phyloP scores from a whole-genome alignment of 2,113 vertebrate genomes.

The Astatoreochromis straeleni region DNA sequence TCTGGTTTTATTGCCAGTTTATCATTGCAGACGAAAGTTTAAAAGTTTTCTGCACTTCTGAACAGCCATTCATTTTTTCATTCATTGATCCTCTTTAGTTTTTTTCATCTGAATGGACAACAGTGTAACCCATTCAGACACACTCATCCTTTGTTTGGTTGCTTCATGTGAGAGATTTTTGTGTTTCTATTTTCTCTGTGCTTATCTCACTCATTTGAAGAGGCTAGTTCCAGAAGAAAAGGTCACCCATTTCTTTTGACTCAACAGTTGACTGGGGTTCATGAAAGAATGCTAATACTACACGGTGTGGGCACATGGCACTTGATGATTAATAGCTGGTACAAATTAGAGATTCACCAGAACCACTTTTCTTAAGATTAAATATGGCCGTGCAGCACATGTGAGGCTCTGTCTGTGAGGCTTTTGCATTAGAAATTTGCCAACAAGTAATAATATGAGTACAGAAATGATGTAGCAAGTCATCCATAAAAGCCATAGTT shows the following conservation, averaged over 20 bases:
- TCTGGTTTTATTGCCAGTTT: not conserved
- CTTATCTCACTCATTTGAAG: not conserved
- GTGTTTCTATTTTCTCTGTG: not conserved
- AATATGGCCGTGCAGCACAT: not conserved
- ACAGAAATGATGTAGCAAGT: not conserved
- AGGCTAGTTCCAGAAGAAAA: not conserved
- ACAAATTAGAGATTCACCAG: not conserved
- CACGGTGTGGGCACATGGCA: not conserved
- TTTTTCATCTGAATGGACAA: not conserved
- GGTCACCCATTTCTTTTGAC: not conserved
- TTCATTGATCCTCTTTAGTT: not conserved
- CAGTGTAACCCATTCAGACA: not conserved
- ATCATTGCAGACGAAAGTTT: not conserved
- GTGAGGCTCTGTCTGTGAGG: not conserved
- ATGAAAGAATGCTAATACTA: not conserved
- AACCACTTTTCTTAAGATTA: not conserved
- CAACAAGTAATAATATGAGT: not conserved
- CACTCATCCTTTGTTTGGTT: not conserved
- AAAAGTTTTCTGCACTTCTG: not conserved
- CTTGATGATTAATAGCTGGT: not conserved
- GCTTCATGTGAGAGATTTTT: not conserved
- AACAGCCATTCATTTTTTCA: not conserved
- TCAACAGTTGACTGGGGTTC: not conserved
- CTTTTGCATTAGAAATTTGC: not conserved
- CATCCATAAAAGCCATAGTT: not conserved